Conservation (phyloP, 2,888 invertebrate genomes). For the Nephrocerus scutellatus region DNA sequence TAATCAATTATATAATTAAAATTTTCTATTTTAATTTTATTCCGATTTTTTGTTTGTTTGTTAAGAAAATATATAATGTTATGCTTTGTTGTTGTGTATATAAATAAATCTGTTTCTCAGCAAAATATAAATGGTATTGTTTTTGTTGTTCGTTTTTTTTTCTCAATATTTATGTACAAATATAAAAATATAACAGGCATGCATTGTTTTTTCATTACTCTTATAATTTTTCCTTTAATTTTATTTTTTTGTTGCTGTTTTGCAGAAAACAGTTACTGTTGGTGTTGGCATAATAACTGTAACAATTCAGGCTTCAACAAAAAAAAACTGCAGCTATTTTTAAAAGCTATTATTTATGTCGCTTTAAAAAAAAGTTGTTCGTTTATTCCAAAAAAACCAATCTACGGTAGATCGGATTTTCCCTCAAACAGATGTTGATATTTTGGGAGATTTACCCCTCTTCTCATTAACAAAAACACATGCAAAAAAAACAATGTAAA, state of each 20-base stretch:
- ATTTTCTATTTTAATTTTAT: too few relatives aligned
- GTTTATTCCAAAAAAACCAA: too few relatives aligned
- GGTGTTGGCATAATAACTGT: too few relatives aligned
- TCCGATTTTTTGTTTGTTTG: slow-evolving; percentile 8
- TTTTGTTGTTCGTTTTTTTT: slow-evolving; percentile 9
- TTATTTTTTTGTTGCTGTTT: slow-evolving; percentile 8
- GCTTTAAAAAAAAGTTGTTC: too few relatives aligned
- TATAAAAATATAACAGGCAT: slow-evolving; percentile 26
- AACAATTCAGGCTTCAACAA: background rate
- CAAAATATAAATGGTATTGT: slow-evolving; percentile 17
- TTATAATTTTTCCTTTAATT: slow-evolving; percentile 14
- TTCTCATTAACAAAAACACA: too few relatives aligned
- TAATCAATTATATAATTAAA: too few relatives aligned
- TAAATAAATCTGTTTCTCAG: slow-evolving; percentile 17
- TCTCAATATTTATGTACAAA: slow-evolving; percentile 20
- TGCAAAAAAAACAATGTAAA: too few relatives aligned
- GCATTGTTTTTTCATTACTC: slow-evolving; percentile 17
- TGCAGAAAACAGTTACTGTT: slow-evolving; percentile 4
- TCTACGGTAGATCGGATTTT: too few relatives aligned
- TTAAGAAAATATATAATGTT: slow-evolving; percentile 1
- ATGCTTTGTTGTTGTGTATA: slow-evolving; percentile 1
- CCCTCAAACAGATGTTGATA: too few relatives aligned
- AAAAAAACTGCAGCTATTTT: too few relatives aligned
- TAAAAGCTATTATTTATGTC: too few relatives aligned
- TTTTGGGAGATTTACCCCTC: too few relatives aligned